Evolutionary conservation across 2,888 invertebrate species (phyloP).

Genomic region (Megamerina dolium): DNA sequence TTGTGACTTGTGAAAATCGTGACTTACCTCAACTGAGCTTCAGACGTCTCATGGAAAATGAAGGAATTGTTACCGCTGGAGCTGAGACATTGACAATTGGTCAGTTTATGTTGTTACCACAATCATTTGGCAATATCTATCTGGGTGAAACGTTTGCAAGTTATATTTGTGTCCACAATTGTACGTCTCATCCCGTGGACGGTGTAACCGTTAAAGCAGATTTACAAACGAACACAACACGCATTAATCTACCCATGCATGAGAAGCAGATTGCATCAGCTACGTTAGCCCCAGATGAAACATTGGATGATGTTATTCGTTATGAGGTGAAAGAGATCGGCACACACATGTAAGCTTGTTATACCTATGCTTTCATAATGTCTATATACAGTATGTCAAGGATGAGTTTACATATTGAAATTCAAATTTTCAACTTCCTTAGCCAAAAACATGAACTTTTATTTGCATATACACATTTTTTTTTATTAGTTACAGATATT

Average conservation of each 20-base stretch:
- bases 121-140: constrained; percentile 97
- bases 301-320: constrained; percentile 90
- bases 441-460: too few species aligned
- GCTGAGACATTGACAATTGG: constrained; percentile 72
- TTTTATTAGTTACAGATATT: too few species aligned
- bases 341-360: constrained; percentile 78
- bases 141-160: constrained; percentile 95
- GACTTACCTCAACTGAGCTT: constrained; percentile 80
- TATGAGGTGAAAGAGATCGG: constrained; percentile 99
- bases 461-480: too few species aligned
- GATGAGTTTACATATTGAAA: neutral
- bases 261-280: constrained; percentile 59
- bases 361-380: neutral
- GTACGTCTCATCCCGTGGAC: constrained; percentile 69
- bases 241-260: constrained; percentile 72
- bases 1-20: constrained; percentile 76
- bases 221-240: constrained; percentile 86
- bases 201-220: constrained; percentile 64
- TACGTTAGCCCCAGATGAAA: constrained; percentile 68
- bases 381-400: neutral
- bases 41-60: constrained; percentile 66
- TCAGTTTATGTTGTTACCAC: constrained; percentile 86
- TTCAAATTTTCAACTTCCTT: too few species aligned
- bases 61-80: constrained; percentile 75
- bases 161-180: constrained; percentile 95